A percentile compares a stretch with the other conserved stretches of the same genome.
Conservation (phyloP, 2,888 invertebrate species). For the Zygaena filipendulae region DNA sequence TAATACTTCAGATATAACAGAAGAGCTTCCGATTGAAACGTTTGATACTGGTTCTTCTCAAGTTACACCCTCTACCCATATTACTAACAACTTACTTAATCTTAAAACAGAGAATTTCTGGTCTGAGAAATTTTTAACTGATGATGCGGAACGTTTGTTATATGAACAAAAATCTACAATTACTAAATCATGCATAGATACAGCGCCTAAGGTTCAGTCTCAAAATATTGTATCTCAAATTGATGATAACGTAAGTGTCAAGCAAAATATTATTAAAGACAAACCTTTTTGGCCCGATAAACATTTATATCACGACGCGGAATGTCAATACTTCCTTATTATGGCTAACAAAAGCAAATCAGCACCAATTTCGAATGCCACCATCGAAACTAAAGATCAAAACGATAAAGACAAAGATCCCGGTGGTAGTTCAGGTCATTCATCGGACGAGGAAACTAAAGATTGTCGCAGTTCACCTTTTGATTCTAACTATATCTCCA, state of each 20-base stretch:
- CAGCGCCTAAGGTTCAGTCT: too few species aligned
- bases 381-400: slow-evolving; percentile 44
- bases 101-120: slow-evolving; percentile 68
- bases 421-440: slow-evolving; percentile 69
- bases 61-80: slow-evolving; percentile 10
- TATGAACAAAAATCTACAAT: slow-evolving; percentile 26
- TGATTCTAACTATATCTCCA: slow-evolving; percentile 73
- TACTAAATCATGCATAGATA: too few species aligned
- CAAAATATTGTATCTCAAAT: slow-evolving; percentile 8
- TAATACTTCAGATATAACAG: background rate
- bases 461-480: slow-evolving; percentile 34
- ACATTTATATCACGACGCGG: slow-evolving; percentile 73
- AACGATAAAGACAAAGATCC: slow-evolving; percentile 71
- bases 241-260: slow-evolving; percentile 21
- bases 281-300: slow-evolving; percentile 72
- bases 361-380: slow-evolving; percentile 24
- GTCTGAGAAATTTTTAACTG: slow-evolving; percentile 65
- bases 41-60: background rate
- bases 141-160: slow-evolving; percentile 67
- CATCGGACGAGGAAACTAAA: slow-evolving; percentile 48
- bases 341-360: slow-evolving; percentile 55
- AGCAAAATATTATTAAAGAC: slow-evolving; percentile 46
- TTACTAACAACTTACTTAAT: slow-evolving; percentile 38
- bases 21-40: background rate
- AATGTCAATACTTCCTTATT: slow-evolving; percentile 68